Percentiles rank a stretch among this genome's conserved stretches.
Evolutionary conservation across 92 coral and sea anemone species (phyloP).

Genomic region (Epizoanthus rinbou): DNA sequence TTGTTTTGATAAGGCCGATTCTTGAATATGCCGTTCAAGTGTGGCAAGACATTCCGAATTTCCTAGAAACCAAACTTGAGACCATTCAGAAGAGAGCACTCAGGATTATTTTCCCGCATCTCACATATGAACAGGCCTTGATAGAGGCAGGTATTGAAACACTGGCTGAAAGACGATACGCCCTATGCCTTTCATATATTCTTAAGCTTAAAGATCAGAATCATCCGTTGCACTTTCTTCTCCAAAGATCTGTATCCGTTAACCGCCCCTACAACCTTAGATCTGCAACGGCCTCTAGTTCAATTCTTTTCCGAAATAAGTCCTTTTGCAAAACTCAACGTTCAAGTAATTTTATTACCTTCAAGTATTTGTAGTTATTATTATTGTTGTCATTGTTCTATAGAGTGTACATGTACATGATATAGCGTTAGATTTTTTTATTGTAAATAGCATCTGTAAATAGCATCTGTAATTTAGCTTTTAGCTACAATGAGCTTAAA

Average conservation of each 20-base stretch:
- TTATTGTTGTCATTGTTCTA: conserved; percentile 5
- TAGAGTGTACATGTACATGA: conserved; percentile 14
- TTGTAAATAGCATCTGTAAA: conserved; percentile 1
- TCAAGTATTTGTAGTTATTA: conserved; percentile 18
- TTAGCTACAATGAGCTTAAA: no score
- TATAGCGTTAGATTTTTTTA: neutral
- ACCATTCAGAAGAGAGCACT: conserved; percentile 49
- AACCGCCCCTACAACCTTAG: conserved; percentile 3
- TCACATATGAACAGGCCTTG: conserved; percentile 1
- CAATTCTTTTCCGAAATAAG: conserved; percentile 18
- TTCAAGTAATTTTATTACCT: conserved; percentile 21
- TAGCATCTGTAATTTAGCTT: no score
- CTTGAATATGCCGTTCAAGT: conserved; percentile 47
- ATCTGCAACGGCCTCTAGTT: conserved; percentile 19
- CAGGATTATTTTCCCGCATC: conserved; percentile 9
- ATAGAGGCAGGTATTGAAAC: neutral
- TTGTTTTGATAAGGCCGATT: conserved; percentile 38
- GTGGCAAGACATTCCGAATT: conserved; percentile 55
- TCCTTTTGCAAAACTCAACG: conserved; percentile 22
- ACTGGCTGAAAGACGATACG: neutral
- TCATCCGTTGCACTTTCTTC: conserved; percentile 7
- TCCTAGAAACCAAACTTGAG: conserved; percentile 36
- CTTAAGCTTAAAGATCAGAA: conserved; percentile 8
- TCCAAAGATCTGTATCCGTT: neutral
- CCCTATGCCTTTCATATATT: conserved; percentile 5